Percentiles rank a stretch among this genome's conserved stretches.
These are phyloP conservation scores for Harmothoe impar DNA, from an alignment of 2,888 invertebrate species.

Conservation along the genomic window DNA sequence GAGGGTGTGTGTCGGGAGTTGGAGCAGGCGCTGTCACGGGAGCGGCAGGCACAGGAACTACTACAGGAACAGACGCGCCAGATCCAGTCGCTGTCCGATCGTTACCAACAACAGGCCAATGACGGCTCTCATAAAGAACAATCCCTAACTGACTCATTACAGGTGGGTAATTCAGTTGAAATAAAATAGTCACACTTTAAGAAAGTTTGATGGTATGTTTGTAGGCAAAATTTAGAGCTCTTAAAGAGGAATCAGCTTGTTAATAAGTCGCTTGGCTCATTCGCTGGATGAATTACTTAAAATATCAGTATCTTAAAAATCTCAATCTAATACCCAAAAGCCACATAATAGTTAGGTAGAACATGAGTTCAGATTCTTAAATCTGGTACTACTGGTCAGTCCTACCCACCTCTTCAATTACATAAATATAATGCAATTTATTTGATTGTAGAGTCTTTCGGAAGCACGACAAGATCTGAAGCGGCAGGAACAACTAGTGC, in stretches of 20 bases:
- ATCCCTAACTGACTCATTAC: conserved; percentile 76
- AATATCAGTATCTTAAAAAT: too few relatives aligned
- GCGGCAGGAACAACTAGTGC: conserved; percentile 78
- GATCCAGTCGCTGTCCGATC: conserved; percentile 72
- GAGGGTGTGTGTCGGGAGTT: conserved; percentile 80
- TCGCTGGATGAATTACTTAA: too few relatives aligned
- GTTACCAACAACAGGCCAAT: conserved; percentile 67
- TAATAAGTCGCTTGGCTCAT: too few relatives aligned
- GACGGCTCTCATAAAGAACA: conserved; percentile 77
- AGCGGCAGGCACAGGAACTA: conserved; percentile 80
- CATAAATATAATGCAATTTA: too few relatives aligned
- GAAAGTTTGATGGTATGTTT: background rate
- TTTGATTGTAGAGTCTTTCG: conserved; percentile 73
- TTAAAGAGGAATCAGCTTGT: too few relatives aligned
- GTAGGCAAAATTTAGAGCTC: too few relatives aligned
- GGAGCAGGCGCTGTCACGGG: conserved; percentile 78
- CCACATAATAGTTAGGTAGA: too few relatives aligned
- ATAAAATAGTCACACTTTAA: background rate
- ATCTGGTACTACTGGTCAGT: too few relatives aligned
- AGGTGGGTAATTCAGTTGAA: conserved; percentile 72
- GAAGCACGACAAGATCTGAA: conserved; percentile 77
- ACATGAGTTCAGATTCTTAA: too few relatives aligned
- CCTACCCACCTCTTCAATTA: too few relatives aligned
- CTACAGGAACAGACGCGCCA: conserved; percentile 80
- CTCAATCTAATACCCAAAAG: too few relatives aligned